Evolutionary conservation across 2,888 invertebrate genomes (phyloP).

Genomic region (Laothoe populi): DNA sequence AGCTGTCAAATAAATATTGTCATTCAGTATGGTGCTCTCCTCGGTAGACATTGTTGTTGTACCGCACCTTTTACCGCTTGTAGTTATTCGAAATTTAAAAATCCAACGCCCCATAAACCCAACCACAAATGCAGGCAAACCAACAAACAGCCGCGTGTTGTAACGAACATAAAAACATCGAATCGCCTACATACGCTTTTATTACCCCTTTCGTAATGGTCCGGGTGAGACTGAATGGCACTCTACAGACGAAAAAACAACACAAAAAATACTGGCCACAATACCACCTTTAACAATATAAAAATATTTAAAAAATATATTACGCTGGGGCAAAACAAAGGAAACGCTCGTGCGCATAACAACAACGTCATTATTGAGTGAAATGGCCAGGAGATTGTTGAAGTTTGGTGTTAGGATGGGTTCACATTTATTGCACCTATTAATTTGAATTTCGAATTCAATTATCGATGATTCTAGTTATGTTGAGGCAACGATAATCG

Average conservation of each 20-base stretch:
- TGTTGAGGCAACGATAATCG: too few species aligned
- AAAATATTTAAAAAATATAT: neutral
- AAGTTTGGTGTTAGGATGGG: neutral
- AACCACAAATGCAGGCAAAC: neutral
- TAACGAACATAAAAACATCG: conserved; percentile 6
- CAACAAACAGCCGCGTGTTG: neutral
- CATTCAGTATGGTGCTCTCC: too few species aligned
- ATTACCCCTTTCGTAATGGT: conserved; percentile 17
- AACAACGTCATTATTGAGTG: conserved; percentile 40
- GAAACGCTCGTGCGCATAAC: conserved; percentile 47
- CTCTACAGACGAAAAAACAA: conserved; percentile 17
- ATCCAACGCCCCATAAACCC: neutral
- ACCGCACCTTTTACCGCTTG: too few species aligned
- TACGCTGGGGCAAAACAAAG: conserved; percentile 46
- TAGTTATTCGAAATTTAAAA: too few species aligned
- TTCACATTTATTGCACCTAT: neutral
- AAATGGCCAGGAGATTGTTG: conserved; percentile 28
- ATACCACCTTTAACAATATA: neutral
- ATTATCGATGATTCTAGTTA: neutral
- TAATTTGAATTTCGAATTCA: neutral
- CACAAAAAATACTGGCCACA: conserved; percentile 7
- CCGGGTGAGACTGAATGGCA: conserved; percentile 11
- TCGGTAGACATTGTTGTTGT: too few species aligned
- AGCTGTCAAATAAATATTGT: too few species aligned
- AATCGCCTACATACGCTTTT: conserved; percentile 17